Percentiles rank a stretch among this genome's conserved stretches.
These are phyloP conservation scores for Ephydatia muelleri DNA, from an alignment of 37 sponge, comb jelly and placozoan species.

Conservation along the genomic window DNA sequence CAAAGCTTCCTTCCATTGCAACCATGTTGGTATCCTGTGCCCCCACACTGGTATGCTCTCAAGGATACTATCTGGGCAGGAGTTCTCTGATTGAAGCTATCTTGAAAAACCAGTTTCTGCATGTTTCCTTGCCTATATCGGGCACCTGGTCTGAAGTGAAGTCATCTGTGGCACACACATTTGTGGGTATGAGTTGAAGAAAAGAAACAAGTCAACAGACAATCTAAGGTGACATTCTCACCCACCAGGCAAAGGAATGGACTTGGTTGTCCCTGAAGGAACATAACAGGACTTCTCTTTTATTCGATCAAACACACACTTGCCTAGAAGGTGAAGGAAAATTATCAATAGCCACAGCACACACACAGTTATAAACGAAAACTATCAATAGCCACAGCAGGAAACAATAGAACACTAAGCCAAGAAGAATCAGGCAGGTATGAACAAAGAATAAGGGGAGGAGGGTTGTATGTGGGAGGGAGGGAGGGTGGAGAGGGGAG, in stretches of 20 bases:
- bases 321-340: slow-evolving; percentile 38
- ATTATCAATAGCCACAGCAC: not conserved
- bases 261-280: slow-evolving; percentile 42
- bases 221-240: not conserved
- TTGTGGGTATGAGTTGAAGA: not conserved
- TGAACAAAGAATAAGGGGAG: too few species aligned
- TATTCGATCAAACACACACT: slow-evolving; percentile 88
- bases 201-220: not conserved
- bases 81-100: slow-evolving; percentile 97
- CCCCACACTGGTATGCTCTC: not conserved
- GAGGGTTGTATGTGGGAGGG: not conserved
- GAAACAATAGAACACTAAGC: too few species aligned
- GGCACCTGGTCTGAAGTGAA: slow-evolving; percentile 96
- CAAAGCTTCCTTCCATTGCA: not conserved
- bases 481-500: not conserved
- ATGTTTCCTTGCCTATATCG: slow-evolving; percentile 94
- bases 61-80: slow-evolving; percentile 90
- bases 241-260: slow-evolving; percentile 72
- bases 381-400: not conserved
- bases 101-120: slow-evolving; percentile 99
- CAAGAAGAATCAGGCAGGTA: too few species aligned
- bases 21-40: not conserved
- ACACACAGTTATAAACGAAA: not conserved
- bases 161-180: slow-evolving; percentile 33
- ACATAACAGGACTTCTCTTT: slow-evolving; percentile 73